Conservation (phyloP, 2,888 invertebrate genomes). For the Merodon equestris region DNA sequence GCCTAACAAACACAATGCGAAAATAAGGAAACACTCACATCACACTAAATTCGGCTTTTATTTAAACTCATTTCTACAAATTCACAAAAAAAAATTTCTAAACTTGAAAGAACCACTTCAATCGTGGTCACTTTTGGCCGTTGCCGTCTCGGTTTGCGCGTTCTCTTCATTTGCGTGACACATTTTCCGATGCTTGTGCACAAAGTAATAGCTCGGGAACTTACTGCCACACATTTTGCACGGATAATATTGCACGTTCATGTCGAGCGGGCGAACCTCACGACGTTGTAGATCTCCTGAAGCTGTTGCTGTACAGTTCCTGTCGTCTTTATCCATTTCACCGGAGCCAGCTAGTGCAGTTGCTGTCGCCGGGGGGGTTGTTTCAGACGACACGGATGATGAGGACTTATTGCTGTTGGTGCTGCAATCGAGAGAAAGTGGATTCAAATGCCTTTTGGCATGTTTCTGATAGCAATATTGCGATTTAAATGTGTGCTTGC, state of each 20-base stretch:
- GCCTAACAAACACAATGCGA: too few species aligned
- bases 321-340: constrained; percentile 44
- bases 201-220: constrained; percentile 96
- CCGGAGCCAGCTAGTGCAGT: constrained; percentile 27
- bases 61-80: constrained; percentile 23
- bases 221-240: constrained; percentile 95
- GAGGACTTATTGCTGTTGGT: constrained; percentile 55
- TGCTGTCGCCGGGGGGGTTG: constrained; percentile 14
- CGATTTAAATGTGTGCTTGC: constrained; percentile 89
- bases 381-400: constrained; percentile 42
- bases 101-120: constrained; percentile 14
- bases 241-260: constrained; percentile 94
- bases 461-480: constrained; percentile 92
- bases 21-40: too few species aligned
- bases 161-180: constrained; percentile 84
- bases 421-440: constrained; percentile 79
- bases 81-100: constrained; percentile 17
- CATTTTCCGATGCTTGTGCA: constrained; percentile 92
- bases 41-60: not conserved
- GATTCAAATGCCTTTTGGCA: constrained; percentile 84
- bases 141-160: constrained; percentile 50
- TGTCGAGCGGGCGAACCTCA: constrained; percentile 84
- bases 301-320: constrained; percentile 45
- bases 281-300: constrained; percentile 77
- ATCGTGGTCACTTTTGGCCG: constrained; percentile 49